Percentiles rank a stretch among this genome's conserved stretches.
phyloP scores from a whole-genome alignment of 2,797 vertebrate genomes.

The Crypturellus tataupa region DNA sequence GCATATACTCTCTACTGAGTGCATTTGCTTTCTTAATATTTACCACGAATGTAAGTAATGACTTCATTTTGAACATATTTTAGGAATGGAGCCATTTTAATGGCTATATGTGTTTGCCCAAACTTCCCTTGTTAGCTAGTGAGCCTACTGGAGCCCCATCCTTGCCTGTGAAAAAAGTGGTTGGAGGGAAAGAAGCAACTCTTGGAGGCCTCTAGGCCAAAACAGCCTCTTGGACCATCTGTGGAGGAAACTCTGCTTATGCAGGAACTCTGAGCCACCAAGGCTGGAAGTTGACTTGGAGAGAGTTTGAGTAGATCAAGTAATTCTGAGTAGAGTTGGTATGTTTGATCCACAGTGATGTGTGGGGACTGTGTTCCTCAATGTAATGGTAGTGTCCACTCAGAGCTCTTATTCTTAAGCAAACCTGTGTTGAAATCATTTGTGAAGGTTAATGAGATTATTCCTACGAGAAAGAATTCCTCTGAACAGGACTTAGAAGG shows the following conservation, averaged over 20 bases:
- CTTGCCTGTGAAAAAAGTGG: background rate
- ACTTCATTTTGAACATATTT: background rate
- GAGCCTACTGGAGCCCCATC: background rate
- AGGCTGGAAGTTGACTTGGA: background rate
- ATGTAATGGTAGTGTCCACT: background rate
- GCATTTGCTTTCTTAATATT: background rate
- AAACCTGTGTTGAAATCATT: background rate
- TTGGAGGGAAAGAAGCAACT: background rate
- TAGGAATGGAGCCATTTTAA: background rate
- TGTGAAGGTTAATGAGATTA: background rate
- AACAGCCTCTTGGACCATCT: background rate
- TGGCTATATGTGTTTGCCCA: background rate
- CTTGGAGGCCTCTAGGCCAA: background rate
- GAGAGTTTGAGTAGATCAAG: background rate
- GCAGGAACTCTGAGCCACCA: background rate
- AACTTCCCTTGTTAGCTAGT: background rate
- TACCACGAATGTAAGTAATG: background rate
- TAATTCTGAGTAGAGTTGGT: background rate
- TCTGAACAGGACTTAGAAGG: background rate
- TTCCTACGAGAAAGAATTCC: background rate
- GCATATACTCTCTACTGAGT: rapidly evolving
- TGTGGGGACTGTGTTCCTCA: background rate
- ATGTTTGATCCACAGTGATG: background rate
- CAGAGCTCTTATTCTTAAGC: background rate
- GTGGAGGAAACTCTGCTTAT: background rate